Evolutionary conservation across 2,797 vertebrate genomes (phyloP).

Genomic region (Artibeus lituratus): DNA sequence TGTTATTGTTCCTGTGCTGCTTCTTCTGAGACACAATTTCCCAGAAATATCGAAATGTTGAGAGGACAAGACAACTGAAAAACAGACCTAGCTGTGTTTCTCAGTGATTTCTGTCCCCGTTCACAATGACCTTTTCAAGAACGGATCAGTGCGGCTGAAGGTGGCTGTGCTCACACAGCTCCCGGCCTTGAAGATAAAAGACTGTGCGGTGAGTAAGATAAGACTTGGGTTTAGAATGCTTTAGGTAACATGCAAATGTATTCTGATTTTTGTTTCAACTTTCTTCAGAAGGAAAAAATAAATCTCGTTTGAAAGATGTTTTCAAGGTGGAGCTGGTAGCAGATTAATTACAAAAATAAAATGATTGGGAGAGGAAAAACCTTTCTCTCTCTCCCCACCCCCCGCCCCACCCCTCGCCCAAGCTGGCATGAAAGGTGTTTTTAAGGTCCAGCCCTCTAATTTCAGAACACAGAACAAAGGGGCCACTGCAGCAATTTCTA

Average conservation of each 20-base stretch:
- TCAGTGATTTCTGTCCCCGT: neutral
- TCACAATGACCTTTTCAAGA: slow-evolving; percentile 39
- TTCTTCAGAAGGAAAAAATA: neutral
- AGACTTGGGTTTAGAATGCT: neutral
- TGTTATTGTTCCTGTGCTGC: neutral
- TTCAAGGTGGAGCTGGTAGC: neutral
- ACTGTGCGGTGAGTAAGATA: neutral
- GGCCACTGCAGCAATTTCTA: neutral
- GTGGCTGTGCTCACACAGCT: neutral
- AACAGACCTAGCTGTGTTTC: neutral
- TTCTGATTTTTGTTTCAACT: slow-evolving; percentile 38
- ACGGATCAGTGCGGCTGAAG: neutral
- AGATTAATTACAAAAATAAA: slow-evolving; percentile 23
- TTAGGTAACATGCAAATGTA: slow-evolving; percentile 46
- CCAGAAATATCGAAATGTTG: slow-evolving; percentile 41
- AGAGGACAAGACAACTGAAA: slow-evolving; percentile 34
- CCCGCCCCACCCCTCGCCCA: too few species aligned
- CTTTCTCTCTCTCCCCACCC: neutral
- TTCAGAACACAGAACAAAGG: neutral
- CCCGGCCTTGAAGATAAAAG: neutral
- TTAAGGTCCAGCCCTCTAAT: neutral
- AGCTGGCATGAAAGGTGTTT: neutral
- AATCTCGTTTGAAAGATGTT: slow-evolving; percentile 17
- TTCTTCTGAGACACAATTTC: slow-evolving; percentile 18
- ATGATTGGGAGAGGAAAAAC: neutral